phyloP scores from a whole-genome alignment of 23 tunicate genomes.

The Diplosoma virens region DNA sequence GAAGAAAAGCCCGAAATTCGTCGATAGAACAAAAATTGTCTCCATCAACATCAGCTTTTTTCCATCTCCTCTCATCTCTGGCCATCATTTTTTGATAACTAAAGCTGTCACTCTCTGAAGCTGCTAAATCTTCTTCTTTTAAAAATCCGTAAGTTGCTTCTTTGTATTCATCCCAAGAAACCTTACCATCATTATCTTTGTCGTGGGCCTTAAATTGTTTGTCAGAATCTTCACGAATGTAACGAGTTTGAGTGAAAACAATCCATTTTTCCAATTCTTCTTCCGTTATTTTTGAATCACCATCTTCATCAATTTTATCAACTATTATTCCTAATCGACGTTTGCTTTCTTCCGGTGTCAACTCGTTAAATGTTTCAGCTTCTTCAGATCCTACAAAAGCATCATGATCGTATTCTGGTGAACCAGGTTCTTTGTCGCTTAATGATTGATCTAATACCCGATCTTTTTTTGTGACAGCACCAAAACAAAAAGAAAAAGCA shows the following conservation, averaged over 20 bases:
- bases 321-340: slow-evolving; percentile 68
- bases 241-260: slow-evolving; percentile 76
- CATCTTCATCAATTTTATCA: slow-evolving; percentile 82
- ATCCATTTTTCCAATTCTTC: slow-evolving; percentile 85
- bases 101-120: slow-evolving; percentile 46
- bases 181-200: slow-evolving; percentile 63
- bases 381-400: slow-evolving; percentile 86
- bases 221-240: slow-evolving; percentile 83
- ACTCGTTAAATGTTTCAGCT: slow-evolving; percentile 55
- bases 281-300: slow-evolving; percentile 66
- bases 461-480: slow-evolving; percentile 66
- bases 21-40: slow-evolving; percentile 46
- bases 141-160: slow-evolving; percentile 89
- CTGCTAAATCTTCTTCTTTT: slow-evolving; percentile 34
- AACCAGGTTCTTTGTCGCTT: slow-evolving; percentile 78
- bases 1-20: slow-evolving; percentile 85
- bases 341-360: slow-evolving; percentile 78
- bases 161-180: slow-evolving; percentile 96
- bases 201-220: slow-evolving; percentile 72
- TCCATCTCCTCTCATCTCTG: slow-evolving; percentile 71
- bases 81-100: slow-evolving; percentile 69
- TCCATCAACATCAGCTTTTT: slow-evolving; percentile 60
- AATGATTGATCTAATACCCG: slow-evolving; percentile 58
- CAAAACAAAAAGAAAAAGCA: not conserved
- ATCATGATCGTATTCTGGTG: slow-evolving; percentile 83